Conservation (phyloP, 2,797 vertebrate species). For the Dallia pectoralis region DNA sequence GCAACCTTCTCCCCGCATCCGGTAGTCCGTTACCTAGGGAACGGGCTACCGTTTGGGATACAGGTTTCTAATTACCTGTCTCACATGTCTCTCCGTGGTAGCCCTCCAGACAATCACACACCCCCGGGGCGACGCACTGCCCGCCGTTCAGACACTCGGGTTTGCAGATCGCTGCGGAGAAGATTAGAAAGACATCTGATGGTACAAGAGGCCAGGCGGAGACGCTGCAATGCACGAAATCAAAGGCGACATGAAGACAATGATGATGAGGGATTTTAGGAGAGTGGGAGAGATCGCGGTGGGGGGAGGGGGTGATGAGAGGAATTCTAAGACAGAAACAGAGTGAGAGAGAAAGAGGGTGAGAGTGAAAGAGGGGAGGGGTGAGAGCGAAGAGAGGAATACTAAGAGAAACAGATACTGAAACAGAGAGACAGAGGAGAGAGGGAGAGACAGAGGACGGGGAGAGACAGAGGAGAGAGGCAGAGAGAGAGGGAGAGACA, state of each 20-base stretch:
- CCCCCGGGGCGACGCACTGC: conserved; percentile 49
- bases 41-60: not conserved
- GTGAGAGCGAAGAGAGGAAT: not conserved
- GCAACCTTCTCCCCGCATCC: too few species aligned
- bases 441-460: not conserved
- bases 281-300: not conserved
- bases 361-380: not conserved
- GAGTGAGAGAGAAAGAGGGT: not conserved
- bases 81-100: conserved; percentile 69
- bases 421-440: not conserved
- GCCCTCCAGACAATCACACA: conserved; percentile 64
- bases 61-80: conserved; percentile 46
- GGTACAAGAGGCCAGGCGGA: not conserved
- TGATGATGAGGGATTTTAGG: not conserved
- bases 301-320: too few species aligned
- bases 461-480: not conserved
- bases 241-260: not conserved
- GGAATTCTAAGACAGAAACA: not conserved
- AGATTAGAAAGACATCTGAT: not conserved
- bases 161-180: conserved; percentile 58
- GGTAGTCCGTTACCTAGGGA: too few species aligned
- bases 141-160: conserved; percentile 58
- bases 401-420: not conserved
- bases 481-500: not conserved
- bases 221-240: not conserved